phyloP scores from a whole-genome alignment of 2,888 invertebrate species.

The Drosophila infuscata region DNA sequence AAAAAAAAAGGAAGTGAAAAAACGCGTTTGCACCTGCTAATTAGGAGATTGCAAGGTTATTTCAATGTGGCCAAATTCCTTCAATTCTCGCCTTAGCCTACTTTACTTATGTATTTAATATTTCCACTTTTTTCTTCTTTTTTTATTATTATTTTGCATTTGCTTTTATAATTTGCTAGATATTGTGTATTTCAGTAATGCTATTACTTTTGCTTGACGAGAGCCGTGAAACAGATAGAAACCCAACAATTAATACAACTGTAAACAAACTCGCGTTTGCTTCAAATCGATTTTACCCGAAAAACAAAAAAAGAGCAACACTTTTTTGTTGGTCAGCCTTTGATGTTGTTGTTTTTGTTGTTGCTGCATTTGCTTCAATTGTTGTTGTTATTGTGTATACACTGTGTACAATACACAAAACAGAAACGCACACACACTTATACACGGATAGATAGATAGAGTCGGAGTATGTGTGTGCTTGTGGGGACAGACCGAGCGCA shows the following conservation, averaged over 20 bases:
- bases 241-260: constrained; percentile 75
- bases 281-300: constrained; percentile 77
- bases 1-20: constrained; percentile 4
- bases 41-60: constrained; percentile 19
- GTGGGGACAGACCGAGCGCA: constrained; percentile 14
- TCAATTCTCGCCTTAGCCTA: background rate
- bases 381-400: constrained; percentile 67
- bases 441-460: constrained; percentile 16
- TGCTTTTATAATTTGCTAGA: background rate
- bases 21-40: background rate
- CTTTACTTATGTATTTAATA: constrained; percentile 1
- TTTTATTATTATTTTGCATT: background rate
- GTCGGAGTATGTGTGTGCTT: background rate
- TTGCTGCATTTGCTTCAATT: constrained; percentile 53
- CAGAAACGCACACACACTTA: constrained; percentile 22
- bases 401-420: constrained; percentile 40
- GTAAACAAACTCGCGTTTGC: constrained; percentile 70
- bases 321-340: constrained; percentile 41
- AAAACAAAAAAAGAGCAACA: constrained; percentile 18
- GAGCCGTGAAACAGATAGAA: constrained; percentile 28
- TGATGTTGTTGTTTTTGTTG: constrained; percentile 41
- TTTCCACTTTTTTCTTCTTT: background rate
- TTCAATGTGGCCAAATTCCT: constrained; percentile 26
- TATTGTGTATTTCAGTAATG: constrained; percentile 3
- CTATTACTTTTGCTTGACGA: constrained; percentile 20